Conservation (phyloP, 2,113 vertebrate species). For the Cebus imitator region DNA sequence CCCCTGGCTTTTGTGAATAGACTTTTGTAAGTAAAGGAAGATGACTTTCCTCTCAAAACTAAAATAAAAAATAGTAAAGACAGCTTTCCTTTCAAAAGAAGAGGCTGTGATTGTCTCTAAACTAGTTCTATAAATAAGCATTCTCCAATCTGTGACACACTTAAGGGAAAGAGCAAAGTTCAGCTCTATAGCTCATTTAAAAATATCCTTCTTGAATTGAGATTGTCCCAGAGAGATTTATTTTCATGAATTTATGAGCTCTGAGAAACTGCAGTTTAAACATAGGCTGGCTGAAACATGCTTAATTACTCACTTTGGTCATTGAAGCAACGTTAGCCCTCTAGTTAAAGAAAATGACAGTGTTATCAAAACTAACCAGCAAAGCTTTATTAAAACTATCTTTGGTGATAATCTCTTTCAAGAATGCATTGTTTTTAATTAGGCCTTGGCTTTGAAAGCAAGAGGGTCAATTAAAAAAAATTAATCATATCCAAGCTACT, state of each 20-base stretch:
- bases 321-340: not conserved
- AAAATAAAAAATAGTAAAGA: not conserved
- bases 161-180: conserved; percentile 36
- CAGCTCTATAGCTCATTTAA: not conserved
- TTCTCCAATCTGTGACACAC: not conserved
- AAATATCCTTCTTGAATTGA: conserved; percentile 40
- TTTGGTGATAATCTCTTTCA: conserved; percentile 54
- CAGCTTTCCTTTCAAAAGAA: conserved; percentile 24
- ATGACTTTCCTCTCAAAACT: not conserved
- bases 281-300: conserved; percentile 11
- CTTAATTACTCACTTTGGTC: conserved; percentile 61
- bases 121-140: conserved; percentile 54
- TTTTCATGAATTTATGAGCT: conserved; percentile 44
- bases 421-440: conserved; percentile 76
- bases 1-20: not conserved
- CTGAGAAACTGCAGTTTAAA: conserved; percentile 51
- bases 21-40: conserved; percentile 24
- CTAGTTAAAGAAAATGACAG: not conserved
- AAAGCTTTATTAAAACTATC: conserved; percentile 45
- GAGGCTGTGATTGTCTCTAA: not conserved
- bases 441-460: conserved; percentile 68
- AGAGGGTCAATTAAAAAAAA: conserved; percentile 61
- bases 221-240: conserved; percentile 34
- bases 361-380: conserved; percentile 57
- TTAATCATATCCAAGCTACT: conserved; percentile 55